These are phyloP conservation scores for Amphipoea oculea DNA, from an alignment of 2,888 invertebrate species.

Conservation along the genomic window DNA sequence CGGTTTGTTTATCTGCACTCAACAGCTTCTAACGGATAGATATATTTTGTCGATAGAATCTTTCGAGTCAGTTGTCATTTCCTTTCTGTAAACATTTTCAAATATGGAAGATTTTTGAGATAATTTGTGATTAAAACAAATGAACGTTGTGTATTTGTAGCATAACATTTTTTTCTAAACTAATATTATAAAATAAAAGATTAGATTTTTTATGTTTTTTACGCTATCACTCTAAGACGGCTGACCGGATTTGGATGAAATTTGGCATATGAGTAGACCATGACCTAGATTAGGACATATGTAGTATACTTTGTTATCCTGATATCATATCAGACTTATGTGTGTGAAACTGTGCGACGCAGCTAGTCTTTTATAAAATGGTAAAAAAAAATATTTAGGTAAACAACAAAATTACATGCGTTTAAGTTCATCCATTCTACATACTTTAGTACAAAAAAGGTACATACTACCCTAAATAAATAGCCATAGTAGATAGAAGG, in stretches of 20 bases:
- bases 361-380: neutral
- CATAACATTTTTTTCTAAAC: neutral
- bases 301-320: neutral
- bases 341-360: neutral
- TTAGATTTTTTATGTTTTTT: neutral
- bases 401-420: neutral
- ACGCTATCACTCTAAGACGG: neutral
- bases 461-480: slow-evolving; percentile 52
- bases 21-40: slow-evolving; percentile 55
- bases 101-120: slow-evolving; percentile 33
- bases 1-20: slow-evolving; percentile 61
- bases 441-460: slow-evolving; percentile 17
- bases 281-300: neutral
- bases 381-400: neutral
- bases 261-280: neutral
- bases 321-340: neutral
- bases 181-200: neutral
- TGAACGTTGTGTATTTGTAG: neutral
- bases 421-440: neutral
- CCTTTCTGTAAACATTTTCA: slow-evolving; percentile 58
- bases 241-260: neutral
- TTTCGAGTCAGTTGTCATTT: slow-evolving; percentile 56
- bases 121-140: slow-evolving; percentile 36
- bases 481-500: slow-evolving; percentile 9
- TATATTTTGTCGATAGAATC: slow-evolving; percentile 60